Conservation (phyloP, 2,888 invertebrate species). For the Oeneis ivallda region DNA sequence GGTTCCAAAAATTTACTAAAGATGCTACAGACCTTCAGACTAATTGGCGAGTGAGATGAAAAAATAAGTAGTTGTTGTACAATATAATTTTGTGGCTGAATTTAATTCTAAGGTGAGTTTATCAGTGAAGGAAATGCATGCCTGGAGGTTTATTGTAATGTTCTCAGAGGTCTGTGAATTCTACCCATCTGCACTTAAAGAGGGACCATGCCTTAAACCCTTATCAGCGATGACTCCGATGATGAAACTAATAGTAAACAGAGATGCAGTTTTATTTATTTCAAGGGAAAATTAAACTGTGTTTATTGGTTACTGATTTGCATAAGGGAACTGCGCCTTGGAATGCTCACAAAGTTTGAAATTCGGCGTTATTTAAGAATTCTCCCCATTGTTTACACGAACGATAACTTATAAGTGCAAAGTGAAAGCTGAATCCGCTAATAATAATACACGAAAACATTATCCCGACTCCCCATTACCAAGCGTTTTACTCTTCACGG, state of each 20-base stretch:
- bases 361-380: slow-evolving; percentile 29
- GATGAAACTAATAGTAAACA: too few species aligned
- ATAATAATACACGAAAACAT: slow-evolving; percentile 71
- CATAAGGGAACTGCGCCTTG: slow-evolving; percentile 13
- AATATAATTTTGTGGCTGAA: neutral
- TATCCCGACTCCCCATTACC: slow-evolving; percentile 68
- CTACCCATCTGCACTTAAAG: too few species aligned
- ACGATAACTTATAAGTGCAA: slow-evolving; percentile 66
- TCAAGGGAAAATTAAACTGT: neutral
- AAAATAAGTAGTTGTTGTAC: neutral
- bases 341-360: slow-evolving; percentile 42
- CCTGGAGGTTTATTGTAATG: too few species aligned
- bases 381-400: slow-evolving; percentile 54
- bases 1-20: slow-evolving; percentile 6
- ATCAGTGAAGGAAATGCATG: too few species aligned
- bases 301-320: slow-evolving; percentile 22
- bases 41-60: slow-evolving; percentile 3
- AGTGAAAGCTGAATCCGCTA: slow-evolving; percentile 70
- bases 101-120: neutral
- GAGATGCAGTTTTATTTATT: neutral
- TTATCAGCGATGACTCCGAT: too few species aligned
- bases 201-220: too few species aligned
- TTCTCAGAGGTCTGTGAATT: too few species aligned
- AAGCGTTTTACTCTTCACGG: slow-evolving; percentile 73
- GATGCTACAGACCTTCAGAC: neutral